These are phyloP conservation scores for Trichonephila clavata DNA, from an alignment of 1,140 invertebrate species.

Conservation along the genomic window DNA sequence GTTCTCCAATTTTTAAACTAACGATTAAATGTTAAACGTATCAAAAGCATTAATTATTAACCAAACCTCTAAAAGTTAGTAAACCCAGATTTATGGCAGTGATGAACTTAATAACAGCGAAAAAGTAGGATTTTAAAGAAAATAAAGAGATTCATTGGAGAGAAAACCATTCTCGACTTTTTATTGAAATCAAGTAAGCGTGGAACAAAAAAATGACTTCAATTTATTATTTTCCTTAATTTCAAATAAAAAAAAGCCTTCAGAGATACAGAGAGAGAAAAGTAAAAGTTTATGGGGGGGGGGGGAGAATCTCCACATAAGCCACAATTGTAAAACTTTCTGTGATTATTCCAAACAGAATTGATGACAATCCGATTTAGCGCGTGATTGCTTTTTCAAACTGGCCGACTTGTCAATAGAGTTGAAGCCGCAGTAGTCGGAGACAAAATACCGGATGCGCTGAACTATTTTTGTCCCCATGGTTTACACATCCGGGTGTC, in stretches of 20 bases:
- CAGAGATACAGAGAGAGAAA: too few relatives aligned
- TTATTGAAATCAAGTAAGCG: neutral
- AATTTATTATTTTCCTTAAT: neutral
- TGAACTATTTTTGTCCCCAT: constrained; percentile 69
- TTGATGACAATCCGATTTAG: constrained; percentile 61
- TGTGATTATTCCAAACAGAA: neutral
- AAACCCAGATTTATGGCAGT: too few relatives aligned
- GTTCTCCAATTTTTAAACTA: too few relatives aligned
- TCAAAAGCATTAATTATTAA: too few relatives aligned
- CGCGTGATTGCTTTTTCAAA: constrained; percentile 61
- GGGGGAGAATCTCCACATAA: too few relatives aligned
- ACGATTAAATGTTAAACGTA: too few relatives aligned
- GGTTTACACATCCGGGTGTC: constrained; percentile 72
- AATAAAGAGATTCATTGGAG: too few relatives aligned
- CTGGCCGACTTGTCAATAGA: constrained; percentile 41
- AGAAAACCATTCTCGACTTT: neutral
- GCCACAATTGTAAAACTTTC: too few relatives aligned
- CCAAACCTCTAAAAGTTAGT: too few relatives aligned
- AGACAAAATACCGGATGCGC: constrained; percentile 73
- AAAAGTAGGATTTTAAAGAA: too few relatives aligned
- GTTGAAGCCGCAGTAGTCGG: neutral
- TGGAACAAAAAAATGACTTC: neutral
- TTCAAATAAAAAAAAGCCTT: neutral
- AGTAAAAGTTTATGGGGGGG: too few relatives aligned
- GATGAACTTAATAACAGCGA: too few relatives aligned